Conservation (phyloP, 2,113 vertebrate genomes). For the Poicephalus gulielmi region DNA sequence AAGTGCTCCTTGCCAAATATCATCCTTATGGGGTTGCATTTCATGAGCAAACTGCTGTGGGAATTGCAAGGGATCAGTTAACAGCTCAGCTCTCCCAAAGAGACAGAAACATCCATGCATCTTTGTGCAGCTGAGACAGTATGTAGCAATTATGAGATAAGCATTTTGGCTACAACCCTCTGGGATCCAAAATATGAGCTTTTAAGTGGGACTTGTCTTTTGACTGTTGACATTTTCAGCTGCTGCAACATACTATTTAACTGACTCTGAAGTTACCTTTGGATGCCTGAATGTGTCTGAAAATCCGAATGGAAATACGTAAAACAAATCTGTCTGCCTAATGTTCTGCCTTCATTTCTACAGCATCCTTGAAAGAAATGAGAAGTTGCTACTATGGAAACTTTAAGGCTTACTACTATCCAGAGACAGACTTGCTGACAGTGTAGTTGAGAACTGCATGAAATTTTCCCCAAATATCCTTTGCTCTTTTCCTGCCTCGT, state of each 20-base stretch:
- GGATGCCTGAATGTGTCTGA: neutral
- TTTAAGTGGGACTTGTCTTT: neutral
- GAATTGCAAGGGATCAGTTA: neutral
- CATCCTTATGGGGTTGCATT: neutral
- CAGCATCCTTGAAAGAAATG: neutral
- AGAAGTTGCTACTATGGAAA: neutral
- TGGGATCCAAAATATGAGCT: neutral
- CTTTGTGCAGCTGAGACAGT: neutral
- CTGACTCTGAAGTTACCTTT: neutral
- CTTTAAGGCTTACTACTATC: neutral
- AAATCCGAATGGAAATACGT: neutral
- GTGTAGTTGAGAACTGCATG: neutral
- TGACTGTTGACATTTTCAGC: slow-evolving; percentile 24
- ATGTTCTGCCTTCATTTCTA: neutral
- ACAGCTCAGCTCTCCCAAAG: neutral
- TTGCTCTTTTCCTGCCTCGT: neutral
- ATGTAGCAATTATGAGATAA: neutral
- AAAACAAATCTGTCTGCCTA: neutral
- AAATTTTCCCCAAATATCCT: neutral
- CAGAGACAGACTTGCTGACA: neutral
- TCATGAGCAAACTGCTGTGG: neutral
- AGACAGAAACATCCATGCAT: neutral
- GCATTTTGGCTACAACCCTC: neutral
- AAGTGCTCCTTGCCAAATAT: neutral
- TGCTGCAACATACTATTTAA: neutral